These are phyloP conservation scores for Prunella fulvescens DNA, from an alignment of 2,113 vertebrate species.

Conservation along the genomic window DNA sequence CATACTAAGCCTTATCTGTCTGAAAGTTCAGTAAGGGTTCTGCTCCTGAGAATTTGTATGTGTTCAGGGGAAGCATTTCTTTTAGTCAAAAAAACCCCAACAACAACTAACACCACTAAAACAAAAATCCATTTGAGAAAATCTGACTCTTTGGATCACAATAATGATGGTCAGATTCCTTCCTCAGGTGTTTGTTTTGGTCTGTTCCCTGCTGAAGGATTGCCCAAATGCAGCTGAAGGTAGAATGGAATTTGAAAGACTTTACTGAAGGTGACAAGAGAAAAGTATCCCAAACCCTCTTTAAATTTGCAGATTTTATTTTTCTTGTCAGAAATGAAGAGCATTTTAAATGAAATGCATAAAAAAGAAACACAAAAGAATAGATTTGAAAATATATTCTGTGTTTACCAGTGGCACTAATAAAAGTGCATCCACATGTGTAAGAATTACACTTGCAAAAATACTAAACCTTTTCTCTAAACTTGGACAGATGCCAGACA, in stretches of 20 bases:
- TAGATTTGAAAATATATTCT: background rate
- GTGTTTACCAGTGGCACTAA: background rate
- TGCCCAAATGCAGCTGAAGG: background rate
- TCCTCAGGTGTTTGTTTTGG: background rate
- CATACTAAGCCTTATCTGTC: background rate
- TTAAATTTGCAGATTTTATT: background rate
- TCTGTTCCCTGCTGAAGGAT: background rate
- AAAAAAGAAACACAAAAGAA: background rate
- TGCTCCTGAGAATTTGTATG: background rate
- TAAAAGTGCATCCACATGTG: background rate
- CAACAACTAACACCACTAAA: background rate
- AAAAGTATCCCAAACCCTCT: background rate
- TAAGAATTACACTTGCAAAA: background rate
- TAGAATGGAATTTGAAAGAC: background rate
- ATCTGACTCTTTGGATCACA: background rate
- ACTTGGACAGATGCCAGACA: background rate
- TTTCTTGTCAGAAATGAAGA: background rate
- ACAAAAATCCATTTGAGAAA: background rate
- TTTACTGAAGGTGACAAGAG: background rate
- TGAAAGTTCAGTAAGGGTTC: background rate
- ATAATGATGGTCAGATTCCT: background rate
- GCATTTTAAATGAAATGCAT: background rate
- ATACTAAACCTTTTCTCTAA: background rate
- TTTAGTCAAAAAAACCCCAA: background rate
- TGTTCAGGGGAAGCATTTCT: background rate